Evolutionary conservation across 1,140 invertebrate genomes (phyloP), one percentile per base, ranked within the genome.

Genomic region (Yoshiicerus persimilis): DNA sequence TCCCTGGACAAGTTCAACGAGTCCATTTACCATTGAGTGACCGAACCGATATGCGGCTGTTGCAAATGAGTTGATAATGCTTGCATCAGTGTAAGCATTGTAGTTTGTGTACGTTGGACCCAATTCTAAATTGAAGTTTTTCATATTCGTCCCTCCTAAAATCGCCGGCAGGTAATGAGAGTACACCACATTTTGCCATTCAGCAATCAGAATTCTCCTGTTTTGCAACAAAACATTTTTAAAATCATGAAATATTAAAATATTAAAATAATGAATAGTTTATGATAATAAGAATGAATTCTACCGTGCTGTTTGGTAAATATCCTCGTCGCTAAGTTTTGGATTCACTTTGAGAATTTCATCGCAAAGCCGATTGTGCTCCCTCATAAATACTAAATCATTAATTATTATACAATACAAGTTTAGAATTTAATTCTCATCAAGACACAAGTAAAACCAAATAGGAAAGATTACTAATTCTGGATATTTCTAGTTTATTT

Each of bases 1-100:
- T 87, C 30, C 25, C 88, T 87, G 64, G 87, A 47, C 41, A 2
- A 41, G 30, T 91, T 84, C 66, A 91, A 85, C 2, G 89, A 89
- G 84, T 95, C 94, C 0, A 97, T 98, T 91, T 99, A 99, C 86
- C 97, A 47, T 16, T 16, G 41, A 16, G 41, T 47, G 41, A 20
- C 41, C 41, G 11, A 47, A 47, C 20, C 41, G 93, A 91, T 97
- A 98, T 1, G 96, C 97, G 2, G 98, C 95, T 0, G 97, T 94
- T 0, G 98, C 96, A 93, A 99, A 99, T 91, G 95, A 95, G 93
- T 99, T 99, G 1, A 96, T 95, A 86, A 99, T 95, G 0, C 95
- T 94, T 0, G 98, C 95, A 93, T 99, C 95, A 6, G 97, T 93
- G 8, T 93, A 92, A 0, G 94, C 92, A 90, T 97, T 94, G 92